Percentiles rank a stretch among this genome's conserved stretches.
phyloP scores from a whole-genome alignment of 1,140 invertebrate species.

The Papilio machaon region DNA sequence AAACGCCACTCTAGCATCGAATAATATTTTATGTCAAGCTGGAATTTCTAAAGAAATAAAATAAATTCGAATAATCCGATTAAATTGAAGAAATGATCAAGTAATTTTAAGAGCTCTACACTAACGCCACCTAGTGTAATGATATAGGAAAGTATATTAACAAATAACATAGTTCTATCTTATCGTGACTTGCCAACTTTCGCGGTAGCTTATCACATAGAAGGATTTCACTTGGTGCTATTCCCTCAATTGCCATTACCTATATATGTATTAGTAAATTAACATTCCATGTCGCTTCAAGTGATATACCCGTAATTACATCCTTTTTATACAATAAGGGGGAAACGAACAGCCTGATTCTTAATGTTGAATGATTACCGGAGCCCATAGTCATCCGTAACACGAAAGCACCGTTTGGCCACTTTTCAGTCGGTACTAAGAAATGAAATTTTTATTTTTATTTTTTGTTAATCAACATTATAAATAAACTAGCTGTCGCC shows the following conservation, averaged over 20 bases:
- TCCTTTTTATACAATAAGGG: no score
- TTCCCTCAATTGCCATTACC: slow-evolving; percentile 14
- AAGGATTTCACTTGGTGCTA: slow-evolving; percentile 7
- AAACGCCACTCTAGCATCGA: not conserved
- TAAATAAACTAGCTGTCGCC: no score
- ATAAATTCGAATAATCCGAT: not conserved
- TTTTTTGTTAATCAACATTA: no score
- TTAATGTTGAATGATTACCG: no score
- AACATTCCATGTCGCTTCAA: no score
- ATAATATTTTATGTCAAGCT: not conserved
- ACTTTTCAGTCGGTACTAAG: no score
- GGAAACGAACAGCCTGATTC: no score
- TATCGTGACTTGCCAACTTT: slow-evolving; percentile 2
- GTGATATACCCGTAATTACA: no score
- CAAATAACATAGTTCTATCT: slow-evolving; percentile 20
- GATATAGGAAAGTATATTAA: not conserved
- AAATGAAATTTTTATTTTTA: no score
- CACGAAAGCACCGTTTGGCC: no score
- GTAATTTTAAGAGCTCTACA: not conserved
- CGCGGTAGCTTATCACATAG: slow-evolving; percentile 14
- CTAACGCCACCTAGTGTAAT: not conserved
- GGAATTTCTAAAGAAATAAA: not conserved
- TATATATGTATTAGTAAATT: no score
- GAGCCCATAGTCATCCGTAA: no score
- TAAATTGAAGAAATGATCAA: not conserved